A percentile compares a stretch with the other conserved stretches of the same genome.
Conservation (phyloP, 2,888 invertebrate genomes). For the Pasiphila rectangulata region DNA sequence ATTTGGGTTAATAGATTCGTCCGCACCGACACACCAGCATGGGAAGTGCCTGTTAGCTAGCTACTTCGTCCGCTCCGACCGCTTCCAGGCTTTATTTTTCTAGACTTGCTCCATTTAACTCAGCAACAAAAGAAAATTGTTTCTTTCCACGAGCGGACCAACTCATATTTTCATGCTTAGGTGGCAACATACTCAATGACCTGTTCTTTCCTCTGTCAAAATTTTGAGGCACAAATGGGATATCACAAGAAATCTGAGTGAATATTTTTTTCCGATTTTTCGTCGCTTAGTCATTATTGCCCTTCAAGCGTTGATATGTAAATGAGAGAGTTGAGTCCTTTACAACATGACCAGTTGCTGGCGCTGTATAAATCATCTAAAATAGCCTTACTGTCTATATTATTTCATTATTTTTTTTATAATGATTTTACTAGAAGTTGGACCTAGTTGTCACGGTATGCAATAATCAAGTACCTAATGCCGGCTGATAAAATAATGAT, state of each 20-base stretch:
- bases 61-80: conserved; percentile 52
- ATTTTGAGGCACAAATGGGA: background rate
- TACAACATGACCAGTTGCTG: no score
- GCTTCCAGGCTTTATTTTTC: conserved; percentile 40
- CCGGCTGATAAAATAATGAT: conserved; percentile 17
- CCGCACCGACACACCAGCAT: conserved; percentile 66
- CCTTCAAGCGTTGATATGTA: no score
- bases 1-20: conserved; percentile 81
- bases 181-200: background rate
- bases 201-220: background rate
- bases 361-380: no score
- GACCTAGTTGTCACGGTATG: no score
- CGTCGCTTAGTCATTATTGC: no score
- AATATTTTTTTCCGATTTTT: no score
- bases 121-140: conserved; percentile 16
- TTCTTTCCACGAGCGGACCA: conserved; percentile 8
- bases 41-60: conserved; percentile 75
- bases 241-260: no score
- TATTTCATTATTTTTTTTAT: no score
- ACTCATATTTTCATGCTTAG: background rate
- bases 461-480: no score
- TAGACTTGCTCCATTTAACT: conserved; percentile 17
- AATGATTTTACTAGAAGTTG: no score
- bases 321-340: no score
- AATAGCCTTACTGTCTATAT: no score